These are phyloP conservation scores for Nymphalis io DNA, from an alignment of 1,140 invertebrate genomes.

Conservation along the genomic window DNA sequence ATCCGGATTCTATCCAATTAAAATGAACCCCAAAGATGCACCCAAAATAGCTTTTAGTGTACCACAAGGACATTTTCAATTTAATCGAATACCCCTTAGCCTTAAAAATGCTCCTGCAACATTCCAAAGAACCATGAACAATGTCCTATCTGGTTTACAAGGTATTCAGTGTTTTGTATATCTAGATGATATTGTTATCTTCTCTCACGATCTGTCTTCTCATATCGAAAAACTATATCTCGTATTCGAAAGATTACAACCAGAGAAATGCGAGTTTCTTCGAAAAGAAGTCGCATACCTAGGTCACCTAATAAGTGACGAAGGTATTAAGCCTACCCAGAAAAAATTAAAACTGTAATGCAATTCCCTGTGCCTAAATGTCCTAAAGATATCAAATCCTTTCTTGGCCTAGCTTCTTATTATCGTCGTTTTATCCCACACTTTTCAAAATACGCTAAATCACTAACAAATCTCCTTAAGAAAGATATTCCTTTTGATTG, in stretches of 20 bases:
- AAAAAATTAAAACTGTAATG: conserved; percentile 16
- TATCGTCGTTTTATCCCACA: conserved; percentile 21
- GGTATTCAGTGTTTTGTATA: conserved; percentile 16
- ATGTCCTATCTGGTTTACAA: neutral
- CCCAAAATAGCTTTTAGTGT: too few relatives aligned
- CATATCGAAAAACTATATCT: conserved; percentile 13
- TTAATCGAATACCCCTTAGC: too few relatives aligned
- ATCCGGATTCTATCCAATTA: too few relatives aligned
- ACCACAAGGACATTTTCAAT: too few relatives aligned
- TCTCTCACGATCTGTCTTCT: neutral
- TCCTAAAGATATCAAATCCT: conserved; percentile 28
- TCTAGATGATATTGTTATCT: conserved; percentile 11
- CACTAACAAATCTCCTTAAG: conserved; percentile 8
- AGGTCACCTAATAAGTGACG: conserved; percentile 19
- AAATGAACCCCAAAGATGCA: too few relatives aligned
- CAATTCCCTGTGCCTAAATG: conserved; percentile 8
- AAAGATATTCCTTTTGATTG: conserved; percentile 11
- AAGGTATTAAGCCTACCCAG: conserved; percentile 19
- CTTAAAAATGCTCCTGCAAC: too few relatives aligned
- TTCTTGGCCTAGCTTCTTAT: conserved; percentile 21
- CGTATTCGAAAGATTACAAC: conserved; percentile 9
- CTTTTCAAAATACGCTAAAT: conserved; percentile 23
- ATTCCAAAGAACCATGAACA: too few relatives aligned
- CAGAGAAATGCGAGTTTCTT: neutral
- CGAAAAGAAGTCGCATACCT: conserved; percentile 18